Conservation (phyloP, 1,140 invertebrate genomes). For the Theocolax elegans region DNA sequence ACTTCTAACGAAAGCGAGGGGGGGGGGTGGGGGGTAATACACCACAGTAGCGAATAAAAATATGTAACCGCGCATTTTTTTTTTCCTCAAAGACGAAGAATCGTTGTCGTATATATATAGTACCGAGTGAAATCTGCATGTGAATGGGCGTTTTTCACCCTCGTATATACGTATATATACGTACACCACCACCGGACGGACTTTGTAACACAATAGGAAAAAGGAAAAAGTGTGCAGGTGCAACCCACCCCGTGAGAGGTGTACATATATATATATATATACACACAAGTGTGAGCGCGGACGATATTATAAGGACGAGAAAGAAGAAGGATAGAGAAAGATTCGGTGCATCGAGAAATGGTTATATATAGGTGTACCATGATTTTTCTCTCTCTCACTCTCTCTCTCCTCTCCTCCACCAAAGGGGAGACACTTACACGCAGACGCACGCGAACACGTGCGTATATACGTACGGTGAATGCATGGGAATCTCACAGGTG, state of each 20-base stretch:
- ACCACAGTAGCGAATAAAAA: too few relatives aligned
- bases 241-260: conserved; percentile 55
- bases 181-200: too few relatives aligned
- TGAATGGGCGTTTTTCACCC: conserved; percentile 53
- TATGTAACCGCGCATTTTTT: too few relatives aligned
- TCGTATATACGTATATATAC: too few relatives aligned
- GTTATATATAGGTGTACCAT: conserved; percentile 43
- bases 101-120: too few relatives aligned
- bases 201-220: conserved; percentile 3
- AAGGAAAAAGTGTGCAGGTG: conserved; percentile 60
- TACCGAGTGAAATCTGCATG: conserved; percentile 58
- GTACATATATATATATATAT: too few relatives aligned
- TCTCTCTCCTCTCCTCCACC: conserved; percentile 19
- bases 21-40: too few relatives aligned
- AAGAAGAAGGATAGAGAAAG: too few relatives aligned
- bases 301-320: too few relatives aligned
- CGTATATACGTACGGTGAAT: conserved; percentile 43
- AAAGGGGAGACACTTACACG: background rate
- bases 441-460: conserved; percentile 2
- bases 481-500: conserved; percentile 68
- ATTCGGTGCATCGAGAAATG: too few relatives aligned
- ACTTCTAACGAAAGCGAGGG: too few relatives aligned
- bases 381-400: conserved; percentile 56
- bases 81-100: too few relatives aligned
- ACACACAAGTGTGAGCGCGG: conserved; percentile 62